These are phyloP conservation scores for Stenurella melanura DNA, from an alignment of 2,888 invertebrate species.

Conservation along the genomic window DNA sequence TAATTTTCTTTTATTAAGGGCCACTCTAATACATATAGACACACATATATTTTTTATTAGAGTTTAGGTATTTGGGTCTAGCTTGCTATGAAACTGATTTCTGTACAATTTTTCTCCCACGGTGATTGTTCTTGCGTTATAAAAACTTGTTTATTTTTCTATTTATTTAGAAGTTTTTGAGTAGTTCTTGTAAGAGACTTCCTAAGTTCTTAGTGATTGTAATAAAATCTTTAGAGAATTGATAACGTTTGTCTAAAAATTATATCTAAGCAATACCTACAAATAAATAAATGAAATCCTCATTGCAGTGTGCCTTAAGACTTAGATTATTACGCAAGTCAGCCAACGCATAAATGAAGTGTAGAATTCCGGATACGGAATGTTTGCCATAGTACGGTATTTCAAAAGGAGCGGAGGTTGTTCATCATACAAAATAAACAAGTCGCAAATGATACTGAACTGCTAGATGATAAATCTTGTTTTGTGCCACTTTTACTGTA, in stretches of 20 bases:
- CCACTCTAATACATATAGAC: no score
- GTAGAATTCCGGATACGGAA: slow-evolving; percentile 6
- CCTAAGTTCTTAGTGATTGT: no score
- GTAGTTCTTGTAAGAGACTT: no score
- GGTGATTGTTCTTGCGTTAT: no score
- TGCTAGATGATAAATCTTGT: slow-evolving; percentile 48
- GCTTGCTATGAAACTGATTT: no score
- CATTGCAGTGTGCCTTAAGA: background rate
- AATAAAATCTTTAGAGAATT: no score
- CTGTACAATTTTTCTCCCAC: no score
- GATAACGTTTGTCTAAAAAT: background rate
- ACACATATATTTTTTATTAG: no score
- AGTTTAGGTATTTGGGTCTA: no score
- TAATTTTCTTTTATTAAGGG: no score
- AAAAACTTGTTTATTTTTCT: no score
- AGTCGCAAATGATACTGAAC: slow-evolving; percentile 43
- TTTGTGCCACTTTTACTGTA: slow-evolving; percentile 36
- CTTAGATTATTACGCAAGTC: background rate
- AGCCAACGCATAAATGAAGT: slow-evolving; percentile 5
- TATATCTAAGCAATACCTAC: background rate
- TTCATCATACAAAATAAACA: slow-evolving; percentile 53
- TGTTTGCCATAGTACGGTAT: slow-evolving; percentile 23
- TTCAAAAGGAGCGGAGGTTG: slow-evolving; percentile 51
- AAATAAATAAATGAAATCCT: background rate
- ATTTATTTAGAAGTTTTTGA: no score